A percentile compares a stretch with the other conserved stretches of the same genome.
These are phyloP conservation scores for Lichenostomus cassidix DNA, from an alignment of 2,113 vertebrate genomes.

Conservation along the genomic window DNA sequence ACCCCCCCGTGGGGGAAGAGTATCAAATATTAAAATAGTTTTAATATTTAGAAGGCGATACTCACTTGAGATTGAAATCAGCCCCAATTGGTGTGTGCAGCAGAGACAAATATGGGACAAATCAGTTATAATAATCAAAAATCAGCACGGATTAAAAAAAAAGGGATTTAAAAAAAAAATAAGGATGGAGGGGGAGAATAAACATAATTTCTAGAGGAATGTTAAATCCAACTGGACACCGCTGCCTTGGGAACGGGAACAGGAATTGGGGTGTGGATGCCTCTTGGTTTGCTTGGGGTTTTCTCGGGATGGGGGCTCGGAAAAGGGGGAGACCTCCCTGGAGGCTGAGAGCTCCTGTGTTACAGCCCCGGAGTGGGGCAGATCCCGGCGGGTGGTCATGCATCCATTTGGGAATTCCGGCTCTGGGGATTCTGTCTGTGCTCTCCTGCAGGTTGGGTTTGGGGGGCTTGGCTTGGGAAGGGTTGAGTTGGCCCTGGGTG, in stretches of 20 bases:
- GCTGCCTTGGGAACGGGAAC: accelerated
- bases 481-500: accelerated
- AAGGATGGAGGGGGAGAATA: neutral
- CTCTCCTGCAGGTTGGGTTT: accelerated
- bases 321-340: neutral
- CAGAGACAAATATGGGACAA: conserved; percentile 88
- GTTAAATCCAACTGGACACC: neutral
- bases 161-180: neutral
- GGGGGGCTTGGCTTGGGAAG: neutral
- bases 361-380: accelerated
- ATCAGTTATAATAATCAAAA: conserved; percentile 90
- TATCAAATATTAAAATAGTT: conserved; percentile 55
- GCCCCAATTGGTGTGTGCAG: conserved; percentile 84
- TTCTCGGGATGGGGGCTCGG: neutral
- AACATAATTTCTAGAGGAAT: neutral
- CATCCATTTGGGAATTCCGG: accelerated
- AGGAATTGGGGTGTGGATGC: neutral
- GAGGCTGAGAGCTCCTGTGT: neutral
- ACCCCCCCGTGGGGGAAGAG: neutral
- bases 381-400: accelerated
- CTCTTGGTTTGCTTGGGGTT: accelerated
- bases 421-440: accelerated
- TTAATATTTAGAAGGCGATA: conserved; percentile 73
- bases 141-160: conserved; percentile 28
- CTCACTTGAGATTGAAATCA: conserved; percentile 87